Percentiles rank a stretch among this genome's conserved stretches.
These are phyloP conservation scores for Zaprionus vittiger DNA, from an alignment of 1,140 invertebrate genomes.

Conservation along the genomic window DNA sequence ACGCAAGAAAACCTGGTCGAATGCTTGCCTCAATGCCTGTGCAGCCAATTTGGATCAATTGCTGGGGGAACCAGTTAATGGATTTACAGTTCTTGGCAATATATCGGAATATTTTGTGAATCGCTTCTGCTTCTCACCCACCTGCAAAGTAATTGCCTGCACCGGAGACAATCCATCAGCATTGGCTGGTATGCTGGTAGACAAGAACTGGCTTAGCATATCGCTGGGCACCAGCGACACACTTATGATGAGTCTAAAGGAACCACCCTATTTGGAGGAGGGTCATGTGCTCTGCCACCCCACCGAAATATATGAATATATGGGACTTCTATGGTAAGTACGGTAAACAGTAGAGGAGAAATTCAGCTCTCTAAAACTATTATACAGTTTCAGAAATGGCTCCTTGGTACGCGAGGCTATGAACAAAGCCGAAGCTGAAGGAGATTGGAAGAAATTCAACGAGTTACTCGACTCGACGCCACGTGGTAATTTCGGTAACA, in stretches of 20 bases:
- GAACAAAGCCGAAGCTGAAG: slow-evolving; percentile 89
- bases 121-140: slow-evolving; percentile 92
- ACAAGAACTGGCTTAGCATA: slow-evolving; percentile 92
- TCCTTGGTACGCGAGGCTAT: slow-evolving; percentile 95
- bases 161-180: slow-evolving; percentile 98
- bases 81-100: slow-evolving; percentile 88
- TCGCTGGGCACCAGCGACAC: slow-evolving; percentile 98
- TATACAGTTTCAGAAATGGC: slow-evolving; percentile 95
- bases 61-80: slow-evolving; percentile 90
- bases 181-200: slow-evolving; percentile 92
- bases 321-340: slow-evolving; percentile 94
- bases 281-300: slow-evolving; percentile 96
- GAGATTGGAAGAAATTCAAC: slow-evolving; percentile 94
- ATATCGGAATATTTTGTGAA: slow-evolving; percentile 92
- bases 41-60: slow-evolving; percentile 89
- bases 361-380: neutral
- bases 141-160: slow-evolving; percentile 94
- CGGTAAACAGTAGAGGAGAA: neutral
- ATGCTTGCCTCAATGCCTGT: slow-evolving; percentile 90
- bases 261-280: slow-evolving; percentile 88
- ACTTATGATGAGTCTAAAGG: slow-evolving; percentile 91
- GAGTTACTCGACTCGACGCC: slow-evolving; percentile 93
- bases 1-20: slow-evolving; percentile 90
- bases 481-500: slow-evolving; percentile 96
- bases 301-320: slow-evolving; percentile 90